Evolutionary conservation across 1,140 invertebrate species (phyloP).

Genomic region (Bombus affinis): DNA sequence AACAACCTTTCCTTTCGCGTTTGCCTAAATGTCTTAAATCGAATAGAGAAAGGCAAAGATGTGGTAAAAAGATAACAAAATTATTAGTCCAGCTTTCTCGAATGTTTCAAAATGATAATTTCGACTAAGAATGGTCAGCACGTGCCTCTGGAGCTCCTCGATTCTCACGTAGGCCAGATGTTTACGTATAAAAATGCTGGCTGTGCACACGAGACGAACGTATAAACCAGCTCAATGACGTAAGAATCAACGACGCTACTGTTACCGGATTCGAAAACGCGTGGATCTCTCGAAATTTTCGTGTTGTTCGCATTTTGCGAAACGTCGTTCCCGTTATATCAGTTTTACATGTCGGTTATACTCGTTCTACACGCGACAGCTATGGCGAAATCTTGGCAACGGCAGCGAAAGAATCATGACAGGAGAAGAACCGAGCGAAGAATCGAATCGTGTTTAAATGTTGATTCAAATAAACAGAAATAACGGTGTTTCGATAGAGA

Average conservation of each 20-base stretch:
- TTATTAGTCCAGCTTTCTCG: not conserved
- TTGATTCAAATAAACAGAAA: not conserved
- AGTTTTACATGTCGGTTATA: not conserved
- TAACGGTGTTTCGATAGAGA: not conserved
- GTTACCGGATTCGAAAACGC: not conserved
- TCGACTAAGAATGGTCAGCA: not conserved
- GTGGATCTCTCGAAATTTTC: conserved; percentile 4
- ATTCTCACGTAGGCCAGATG: not conserved
- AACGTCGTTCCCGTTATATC: conserved; percentile 15
- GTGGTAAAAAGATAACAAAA: not conserved
- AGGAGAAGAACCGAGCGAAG: not conserved
- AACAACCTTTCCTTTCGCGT: not conserved
- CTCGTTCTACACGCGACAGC: not conserved
- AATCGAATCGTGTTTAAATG: not conserved
- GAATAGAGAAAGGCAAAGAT: not conserved
- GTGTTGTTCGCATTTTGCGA: not conserved
- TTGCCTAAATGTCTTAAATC: not conserved
- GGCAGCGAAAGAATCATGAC: conserved; percentile 20
- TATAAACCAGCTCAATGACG: conserved; percentile 1
- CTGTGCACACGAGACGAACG: conserved; percentile 10
- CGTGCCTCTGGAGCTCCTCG: not conserved
- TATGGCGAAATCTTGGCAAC: conserved; percentile 26
- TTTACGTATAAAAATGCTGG: not conserved
- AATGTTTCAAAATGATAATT: not conserved
- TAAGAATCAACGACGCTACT: not conserved